A percentile compares a stretch with the other conserved stretches of the same genome.
These are phyloP conservation scores for Metallyticus violacea DNA, from an alignment of 2,888 invertebrate species.

Conservation along the genomic window DNA sequence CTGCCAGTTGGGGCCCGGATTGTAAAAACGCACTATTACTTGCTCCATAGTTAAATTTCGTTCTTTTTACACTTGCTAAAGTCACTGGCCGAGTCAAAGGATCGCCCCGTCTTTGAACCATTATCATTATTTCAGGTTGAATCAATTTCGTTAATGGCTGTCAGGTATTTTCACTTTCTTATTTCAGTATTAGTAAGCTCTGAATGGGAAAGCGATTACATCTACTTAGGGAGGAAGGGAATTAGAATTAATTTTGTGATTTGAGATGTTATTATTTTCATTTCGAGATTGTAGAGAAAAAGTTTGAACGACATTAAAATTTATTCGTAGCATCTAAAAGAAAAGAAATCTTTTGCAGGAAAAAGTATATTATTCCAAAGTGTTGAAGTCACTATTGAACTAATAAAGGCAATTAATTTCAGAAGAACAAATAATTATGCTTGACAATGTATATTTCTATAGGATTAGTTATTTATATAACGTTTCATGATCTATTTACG, in stretches of 20 bases:
- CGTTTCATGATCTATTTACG: no score
- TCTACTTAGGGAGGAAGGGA: not conserved
- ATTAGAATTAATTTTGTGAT: not conserved
- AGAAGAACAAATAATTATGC: no score
- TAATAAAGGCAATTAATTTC: no score
- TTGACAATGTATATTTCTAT: no score
- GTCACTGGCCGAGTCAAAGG: not conserved
- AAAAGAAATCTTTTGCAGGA: no score
- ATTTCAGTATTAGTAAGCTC: not conserved
- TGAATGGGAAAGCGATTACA: not conserved
- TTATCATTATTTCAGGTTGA: not conserved
- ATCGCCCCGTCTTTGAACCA: not conserved
- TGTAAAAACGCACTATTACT: not conserved
- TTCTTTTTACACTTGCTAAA: not conserved
- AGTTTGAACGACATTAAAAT: no score
- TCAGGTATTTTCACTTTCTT: not conserved
- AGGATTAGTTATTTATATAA: no score
- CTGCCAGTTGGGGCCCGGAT: not conserved
- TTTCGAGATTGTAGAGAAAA: no score
- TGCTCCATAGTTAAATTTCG: not conserved
- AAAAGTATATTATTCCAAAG: no score
- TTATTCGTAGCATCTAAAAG: no score
- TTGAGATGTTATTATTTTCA: no score
- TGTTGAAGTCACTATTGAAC: no score
- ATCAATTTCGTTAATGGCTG: not conserved